phyloP scores from a whole-genome alignment of 2,888 invertebrate genomes.

The Mythimna pallens region DNA sequence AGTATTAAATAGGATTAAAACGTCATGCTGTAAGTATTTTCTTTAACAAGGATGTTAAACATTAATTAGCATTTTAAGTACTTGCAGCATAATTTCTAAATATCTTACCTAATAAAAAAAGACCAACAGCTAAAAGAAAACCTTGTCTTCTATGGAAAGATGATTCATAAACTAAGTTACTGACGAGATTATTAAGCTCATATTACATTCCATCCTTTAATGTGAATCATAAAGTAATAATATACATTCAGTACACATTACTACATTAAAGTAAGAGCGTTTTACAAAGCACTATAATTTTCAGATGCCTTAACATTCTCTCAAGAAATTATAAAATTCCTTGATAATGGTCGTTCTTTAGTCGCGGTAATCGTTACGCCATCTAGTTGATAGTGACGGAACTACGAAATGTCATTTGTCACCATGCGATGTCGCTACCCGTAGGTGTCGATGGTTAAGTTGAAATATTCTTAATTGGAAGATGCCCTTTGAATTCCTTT shows the following conservation, averaged over 20 bases:
- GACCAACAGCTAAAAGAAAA: conserved; percentile 8
- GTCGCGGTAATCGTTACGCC: conserved; percentile 72
- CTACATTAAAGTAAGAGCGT: conserved; percentile 60
- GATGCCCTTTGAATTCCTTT: not conserved
- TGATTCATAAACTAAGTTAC: conserved; percentile 51
- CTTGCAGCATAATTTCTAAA: conserved; percentile 3
- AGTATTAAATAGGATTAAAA: not conserved
- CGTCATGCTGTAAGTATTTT: not conserved
- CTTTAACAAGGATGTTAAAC: not conserved
- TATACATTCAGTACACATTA: conserved; percentile 59
- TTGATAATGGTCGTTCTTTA: conserved; percentile 43
- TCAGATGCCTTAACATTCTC: conserved; percentile 64
- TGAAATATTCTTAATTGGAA: not conserved
- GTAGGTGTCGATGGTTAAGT: conserved; percentile 25
- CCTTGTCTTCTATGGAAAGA: conserved; percentile 25
- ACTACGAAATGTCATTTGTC: conserved; percentile 84
- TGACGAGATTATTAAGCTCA: conserved; percentile 34
- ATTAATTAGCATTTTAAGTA: not conserved
- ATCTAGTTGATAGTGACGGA: conserved; percentile 77
- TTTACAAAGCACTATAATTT: conserved; percentile 64
- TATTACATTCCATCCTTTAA: conserved; percentile 58
- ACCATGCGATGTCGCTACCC: conserved; percentile 87
- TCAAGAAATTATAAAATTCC: conserved; percentile 65
- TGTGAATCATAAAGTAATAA: conserved; percentile 61
- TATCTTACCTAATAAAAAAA: not conserved